Conservation (phyloP, 2,797 vertebrate species). For the Brachyrhaphis roseni region DNA sequence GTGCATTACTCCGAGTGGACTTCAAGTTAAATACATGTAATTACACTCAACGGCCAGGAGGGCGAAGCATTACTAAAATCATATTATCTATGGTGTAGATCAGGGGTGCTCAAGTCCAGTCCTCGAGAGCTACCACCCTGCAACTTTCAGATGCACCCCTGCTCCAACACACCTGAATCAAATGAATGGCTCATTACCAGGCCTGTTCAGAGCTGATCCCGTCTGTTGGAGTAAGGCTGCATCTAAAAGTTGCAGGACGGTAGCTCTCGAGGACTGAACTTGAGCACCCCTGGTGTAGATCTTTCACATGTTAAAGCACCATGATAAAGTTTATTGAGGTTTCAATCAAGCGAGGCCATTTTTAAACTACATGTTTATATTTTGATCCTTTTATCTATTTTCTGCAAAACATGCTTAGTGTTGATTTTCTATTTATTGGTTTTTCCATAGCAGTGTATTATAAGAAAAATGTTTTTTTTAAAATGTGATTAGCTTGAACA, state of each 20-base stretch:
- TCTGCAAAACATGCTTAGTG: not conserved
- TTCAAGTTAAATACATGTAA: slow-evolving; percentile 21
- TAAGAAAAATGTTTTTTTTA: not conserved
- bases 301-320: slow-evolving; percentile 28
- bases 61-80: slow-evolving; percentile 56
- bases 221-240: no score
- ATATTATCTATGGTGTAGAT: not conserved
- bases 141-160: no score
- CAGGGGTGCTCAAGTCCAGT: no score
- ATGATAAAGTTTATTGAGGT: slow-evolving; percentile 9
- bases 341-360: slow-evolving; percentile 8
- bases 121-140: no score
- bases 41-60: slow-evolving; percentile 50
- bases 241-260: no score
- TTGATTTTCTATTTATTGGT: not conserved
- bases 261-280: no score
- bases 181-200: no score
- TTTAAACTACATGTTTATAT: not conserved
- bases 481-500: no score
- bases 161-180: no score
- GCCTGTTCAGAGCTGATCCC: no score
- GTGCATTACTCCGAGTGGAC: not conserved
- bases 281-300: not conserved
- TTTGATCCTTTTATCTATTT: not conserved
- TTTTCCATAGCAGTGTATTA: not conserved